Conservation (phyloP, 1,140 invertebrate species). For the Drosophila burlai region DNA sequence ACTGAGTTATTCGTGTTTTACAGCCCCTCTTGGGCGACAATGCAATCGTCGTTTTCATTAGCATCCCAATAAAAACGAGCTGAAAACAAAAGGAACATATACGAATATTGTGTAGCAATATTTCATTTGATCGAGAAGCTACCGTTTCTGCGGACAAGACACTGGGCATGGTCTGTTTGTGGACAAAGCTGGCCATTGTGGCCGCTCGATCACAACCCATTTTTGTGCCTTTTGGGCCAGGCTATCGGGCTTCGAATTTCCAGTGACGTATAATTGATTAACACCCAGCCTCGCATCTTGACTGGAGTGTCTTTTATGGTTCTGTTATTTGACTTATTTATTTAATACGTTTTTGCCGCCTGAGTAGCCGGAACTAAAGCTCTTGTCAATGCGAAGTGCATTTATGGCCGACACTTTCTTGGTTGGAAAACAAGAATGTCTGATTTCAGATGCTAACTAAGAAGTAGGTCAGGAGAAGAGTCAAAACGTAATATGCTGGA, state of each 20-base stretch:
- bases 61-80: constrained; percentile 54
- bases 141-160: constrained; percentile 60
- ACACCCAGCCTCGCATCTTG: constrained; percentile 26
- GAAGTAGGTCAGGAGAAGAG: not conserved
- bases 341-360: constrained; percentile 57
- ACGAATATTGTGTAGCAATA: constrained; percentile 78
- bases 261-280: constrained; percentile 67
- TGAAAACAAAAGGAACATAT: constrained; percentile 23
- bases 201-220: constrained; percentile 5
- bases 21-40: constrained; percentile 55
- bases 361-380: constrained; percentile 78
- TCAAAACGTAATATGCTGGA: not conserved
- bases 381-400: constrained; percentile 15
- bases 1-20: constrained; percentile 82
- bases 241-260: constrained; percentile 37
- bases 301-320: constrained; percentile 51
- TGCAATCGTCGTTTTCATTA: constrained; percentile 71
- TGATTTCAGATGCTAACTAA: no score
- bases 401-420: constrained; percentile 22
- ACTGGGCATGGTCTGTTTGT: constrained; percentile 63
- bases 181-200: constrained; percentile 66
- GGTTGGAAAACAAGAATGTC: constrained; percentile 1
- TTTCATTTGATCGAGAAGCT: constrained; percentile 78
- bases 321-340: constrained; percentile 70
- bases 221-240: constrained; percentile 7